Base-by-base conservation (phyloP, 2,113 vertebrate genomes). In the Parus major region DNA sequence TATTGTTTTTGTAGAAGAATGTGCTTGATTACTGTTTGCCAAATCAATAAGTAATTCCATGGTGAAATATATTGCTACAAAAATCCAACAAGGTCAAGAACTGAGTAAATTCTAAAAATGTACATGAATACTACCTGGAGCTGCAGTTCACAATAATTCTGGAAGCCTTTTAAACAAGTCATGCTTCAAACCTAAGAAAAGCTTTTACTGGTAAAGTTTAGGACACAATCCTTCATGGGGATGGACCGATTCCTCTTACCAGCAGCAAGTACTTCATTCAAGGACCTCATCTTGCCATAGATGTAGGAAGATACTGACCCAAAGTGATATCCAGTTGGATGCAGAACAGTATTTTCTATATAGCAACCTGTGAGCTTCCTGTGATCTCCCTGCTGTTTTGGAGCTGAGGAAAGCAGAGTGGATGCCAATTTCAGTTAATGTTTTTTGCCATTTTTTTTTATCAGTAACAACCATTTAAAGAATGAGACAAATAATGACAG, bases 41-140 rank as follows among this genome's bases (percentile, higher is more conserved):
- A 95, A 94, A 77, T 83, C 71, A 81, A 2, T 92, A 57, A 94
- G 63, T 82, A 92, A 92, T 55, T 86, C 86, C 71, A 86, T n/a
- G 14, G 46, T 73, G 72, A 89, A 94, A 89, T 24, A 91, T 27
- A 70, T 2, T 73, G 52, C 60, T 82, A 69, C 60, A 59, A 69
- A 91, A 94, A 94, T 68, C 56, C 39, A 91, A 60, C 39, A 42
- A 78, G 47, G 82, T 83, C 50, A 93, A 78, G 76, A 93, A 70
- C 56, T 6, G 6, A 90, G 24, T 64, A 66, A 92, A 86, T 88
- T 92, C 80, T 83, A 66, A 93, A 89, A 90, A 66, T 25, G 28
- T 50, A 55, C 35, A 42, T 21, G 60, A 95, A 90, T 60, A 86
- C 33, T 75, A 59, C 33, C 11, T 5, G 1, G 77, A 89, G 47